Evolutionary conservation across 2,797 vertebrate species (phyloP).

Genomic region (Lithobates sylvaticus): DNA sequence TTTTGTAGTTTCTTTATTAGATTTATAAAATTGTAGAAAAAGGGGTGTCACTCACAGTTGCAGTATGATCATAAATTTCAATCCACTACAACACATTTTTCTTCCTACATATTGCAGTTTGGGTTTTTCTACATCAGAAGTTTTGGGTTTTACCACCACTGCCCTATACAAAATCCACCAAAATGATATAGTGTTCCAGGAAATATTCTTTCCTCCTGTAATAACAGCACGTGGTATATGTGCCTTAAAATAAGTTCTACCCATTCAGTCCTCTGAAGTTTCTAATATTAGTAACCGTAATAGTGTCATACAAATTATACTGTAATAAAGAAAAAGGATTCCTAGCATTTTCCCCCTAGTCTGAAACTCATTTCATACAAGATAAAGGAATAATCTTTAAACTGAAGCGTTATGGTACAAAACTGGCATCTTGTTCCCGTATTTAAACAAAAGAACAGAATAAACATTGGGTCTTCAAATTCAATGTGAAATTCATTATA

Average conservation of each 20-base stretch:
- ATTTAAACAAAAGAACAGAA: slow-evolving; percentile 16
- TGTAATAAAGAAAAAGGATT: slow-evolving; percentile 12
- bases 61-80: too few species aligned
- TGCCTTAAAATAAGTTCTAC: background rate
- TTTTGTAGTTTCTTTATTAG: too few species aligned
- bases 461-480: background rate
- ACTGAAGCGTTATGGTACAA: background rate
- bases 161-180: background rate
- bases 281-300: background rate
- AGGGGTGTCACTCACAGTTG: too few species aligned
- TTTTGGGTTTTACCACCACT: background rate
- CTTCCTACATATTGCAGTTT: too few species aligned
- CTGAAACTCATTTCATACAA: background rate
- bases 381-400: slow-evolving; percentile 20
- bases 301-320: background rate
- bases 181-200: background rate
- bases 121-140: too few species aligned
- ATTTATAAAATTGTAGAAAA: too few species aligned
- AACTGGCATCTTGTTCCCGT: background rate
- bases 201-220: background rate
- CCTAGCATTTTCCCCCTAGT: background rate
- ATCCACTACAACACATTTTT: too few species aligned
- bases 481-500: slow-evolving; percentile 52
- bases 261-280: background rate
- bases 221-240: background rate